Evolutionary conservation across 2,888 invertebrate genomes (phyloP).

Genomic region (Campoletis raptor): DNA sequence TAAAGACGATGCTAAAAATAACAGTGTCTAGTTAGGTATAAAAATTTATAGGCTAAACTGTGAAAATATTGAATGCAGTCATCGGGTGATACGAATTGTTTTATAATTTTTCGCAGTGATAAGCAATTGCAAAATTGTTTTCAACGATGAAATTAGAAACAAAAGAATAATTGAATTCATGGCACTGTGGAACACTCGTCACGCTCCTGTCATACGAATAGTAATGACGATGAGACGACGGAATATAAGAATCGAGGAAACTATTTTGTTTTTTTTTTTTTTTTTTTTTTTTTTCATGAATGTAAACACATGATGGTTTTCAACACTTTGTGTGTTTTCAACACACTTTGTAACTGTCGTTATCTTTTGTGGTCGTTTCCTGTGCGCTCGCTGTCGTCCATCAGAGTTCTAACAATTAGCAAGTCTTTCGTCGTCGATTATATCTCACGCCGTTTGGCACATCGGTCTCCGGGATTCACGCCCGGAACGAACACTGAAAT

Average conservation of each 20-base stretch:
- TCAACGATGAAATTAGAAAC: not conserved
- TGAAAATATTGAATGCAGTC: not conserved
- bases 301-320: not conserved
- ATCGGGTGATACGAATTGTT: not conserved
- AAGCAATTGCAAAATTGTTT: not conserved
- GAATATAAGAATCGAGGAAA: constrained; percentile 11
- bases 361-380: not conserved
- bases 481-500: not conserved
- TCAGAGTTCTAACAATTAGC: constrained; percentile 6
- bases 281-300: constrained; percentile 18
- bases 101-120: not conserved
- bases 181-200: constrained; percentile 5
- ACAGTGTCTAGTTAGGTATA: too few relatives aligned
- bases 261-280: too few relatives aligned
- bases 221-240: constrained; percentile 35
- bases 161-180: not conserved
- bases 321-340: too few relatives aligned
- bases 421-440: constrained; percentile 4
- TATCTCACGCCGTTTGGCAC: constrained; percentile 11
- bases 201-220: constrained; percentile 28
- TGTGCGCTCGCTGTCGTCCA: not conserved
- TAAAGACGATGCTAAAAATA: too few relatives aligned
- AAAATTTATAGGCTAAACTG: not conserved
- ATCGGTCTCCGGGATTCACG: not conserved
- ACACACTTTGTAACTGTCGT: not conserved